Evolutionary conservation across 30 jellyfish, hydroid and myxozoan species (phyloP).

Genomic region (Hydractinia symbiolongicarpus): DNA sequence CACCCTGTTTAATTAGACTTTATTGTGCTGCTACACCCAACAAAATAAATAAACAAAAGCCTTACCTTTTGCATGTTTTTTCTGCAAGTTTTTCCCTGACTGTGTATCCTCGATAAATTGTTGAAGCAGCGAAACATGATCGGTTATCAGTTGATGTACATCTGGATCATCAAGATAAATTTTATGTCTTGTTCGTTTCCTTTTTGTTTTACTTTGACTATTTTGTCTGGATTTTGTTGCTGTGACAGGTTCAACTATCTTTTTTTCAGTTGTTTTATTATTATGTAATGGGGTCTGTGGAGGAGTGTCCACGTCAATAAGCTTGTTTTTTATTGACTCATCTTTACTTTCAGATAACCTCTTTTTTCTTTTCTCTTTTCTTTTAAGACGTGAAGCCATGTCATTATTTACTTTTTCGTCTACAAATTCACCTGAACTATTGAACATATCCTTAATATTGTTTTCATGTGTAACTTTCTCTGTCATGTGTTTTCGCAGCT

Average conservation of each 20-base stretch:
- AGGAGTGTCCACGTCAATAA: conserved; percentile 2
- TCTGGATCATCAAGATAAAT: conserved; percentile 89
- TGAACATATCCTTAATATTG: neutral
- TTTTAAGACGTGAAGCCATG: neutral
- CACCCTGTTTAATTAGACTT: no score
- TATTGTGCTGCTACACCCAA: no score
- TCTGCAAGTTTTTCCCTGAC: conserved; percentile 29
- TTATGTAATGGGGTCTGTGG: neutral
- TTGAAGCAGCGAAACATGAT: conserved; percentile 47
- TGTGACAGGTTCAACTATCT: neutral
- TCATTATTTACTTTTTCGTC: neutral
- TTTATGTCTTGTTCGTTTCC: conserved; percentile 60
- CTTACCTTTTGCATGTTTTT: neutral
- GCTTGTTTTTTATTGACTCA: neutral
- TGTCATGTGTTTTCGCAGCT: neutral
- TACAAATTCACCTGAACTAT: conserved; percentile 4
- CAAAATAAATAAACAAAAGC: neutral
- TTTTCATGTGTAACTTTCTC: conserved; percentile 2
- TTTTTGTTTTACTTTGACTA: neutral
- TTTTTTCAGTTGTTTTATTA: neutral
- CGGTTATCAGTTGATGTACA: conserved; percentile 71
- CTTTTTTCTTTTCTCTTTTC: neutral
- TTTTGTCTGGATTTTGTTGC: neutral
- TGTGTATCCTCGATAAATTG: conserved; percentile 38
- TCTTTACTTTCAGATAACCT: neutral